Percentiles rank a stretch among this genome's conserved stretches.
These are phyloP conservation scores for Cherax quadricarinatus DNA, from an alignment of 1,140 invertebrate genomes.

Conservation along the genomic window DNA sequence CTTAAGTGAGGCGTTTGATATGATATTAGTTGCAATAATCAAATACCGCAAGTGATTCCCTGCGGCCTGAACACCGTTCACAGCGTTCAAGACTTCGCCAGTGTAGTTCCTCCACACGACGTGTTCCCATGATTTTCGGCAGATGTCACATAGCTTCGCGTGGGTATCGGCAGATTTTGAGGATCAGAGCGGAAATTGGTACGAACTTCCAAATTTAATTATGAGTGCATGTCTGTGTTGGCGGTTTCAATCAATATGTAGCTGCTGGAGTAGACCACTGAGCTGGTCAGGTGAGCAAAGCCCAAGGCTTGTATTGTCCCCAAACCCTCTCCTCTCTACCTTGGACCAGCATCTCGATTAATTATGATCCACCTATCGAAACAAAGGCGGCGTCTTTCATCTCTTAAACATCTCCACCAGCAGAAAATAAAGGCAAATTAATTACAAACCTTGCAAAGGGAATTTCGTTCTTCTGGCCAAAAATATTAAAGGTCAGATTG, in stretches of 20 bases:
- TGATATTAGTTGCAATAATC: conserved; percentile 68
- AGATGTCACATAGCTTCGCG: background rate
- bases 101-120: background rate
- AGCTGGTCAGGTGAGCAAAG: background rate
- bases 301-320: background rate
- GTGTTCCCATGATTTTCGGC: background rate
- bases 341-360: conserved; percentile 33
- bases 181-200: no score
- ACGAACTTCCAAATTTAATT: no score
- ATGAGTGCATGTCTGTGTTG: no score
- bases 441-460: conserved; percentile 29
- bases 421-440: conserved; percentile 68
- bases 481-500: conserved; percentile 30
- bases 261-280: no score
- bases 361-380: conserved; percentile 67
- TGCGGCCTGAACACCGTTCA: background rate
- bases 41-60: conserved; percentile 63
- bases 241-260: no score
- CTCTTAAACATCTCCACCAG: conserved; percentile 60
- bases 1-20: conserved; percentile 61
- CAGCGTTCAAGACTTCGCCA: conserved; percentile 41
- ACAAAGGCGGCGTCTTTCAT: conserved; percentile 65
- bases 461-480: conserved; percentile 7
- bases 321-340: background rate
- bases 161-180: background rate